Base-by-base conservation (phyloP, 2,113 vertebrate species). In the Seriola rivoliana region DNA sequence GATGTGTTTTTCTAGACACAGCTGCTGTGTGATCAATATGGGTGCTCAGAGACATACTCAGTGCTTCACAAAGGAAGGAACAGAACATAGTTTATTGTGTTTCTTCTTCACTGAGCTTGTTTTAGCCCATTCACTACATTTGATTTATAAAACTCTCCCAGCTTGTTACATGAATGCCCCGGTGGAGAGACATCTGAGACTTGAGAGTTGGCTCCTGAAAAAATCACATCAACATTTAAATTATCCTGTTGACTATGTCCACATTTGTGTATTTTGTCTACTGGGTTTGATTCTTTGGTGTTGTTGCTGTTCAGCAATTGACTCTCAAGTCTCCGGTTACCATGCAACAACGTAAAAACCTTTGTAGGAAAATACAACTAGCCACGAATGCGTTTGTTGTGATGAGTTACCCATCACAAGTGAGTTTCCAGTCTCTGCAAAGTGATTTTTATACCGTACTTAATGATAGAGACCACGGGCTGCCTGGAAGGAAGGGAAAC, bases 401-500 rank as follows among this genome's bases (percentile, higher is more conserved):
- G 64, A 75, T 71, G 69, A 65, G 64, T 74, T 42, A 65, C 64
- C 52, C 25, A 34, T 63, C 67, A 58, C 36, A 60, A 66, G 12
- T 19, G 29, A 70, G 57, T 12, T 19, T 38, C 7, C 44, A 67
- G 69, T 50, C 32, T 60, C 55, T 23, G 21, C 29, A 71, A 78
- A 69, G 46, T 42, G 23, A 64, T 75, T 72, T 59, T 84, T 25
- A 55, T 17, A 63, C 44, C 69, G 23, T 75, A 48, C 21, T 63
- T 55, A 87, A 84, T 87, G 40, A 79, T 67, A 77, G 60, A 82
- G 81, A 78, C 14, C 66, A 48, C 1, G 8, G 59, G 50, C 11
- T 65, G 62, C n/a, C 62, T 81, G 54, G 66, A 86, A 66, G 32
- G 3, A 58, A 21, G 19, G 19, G 62, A 44, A 38, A 32, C 21